Conservation (phyloP, 2,797 vertebrate genomes). For the Pteronotus mesoamericanus region DNA sequence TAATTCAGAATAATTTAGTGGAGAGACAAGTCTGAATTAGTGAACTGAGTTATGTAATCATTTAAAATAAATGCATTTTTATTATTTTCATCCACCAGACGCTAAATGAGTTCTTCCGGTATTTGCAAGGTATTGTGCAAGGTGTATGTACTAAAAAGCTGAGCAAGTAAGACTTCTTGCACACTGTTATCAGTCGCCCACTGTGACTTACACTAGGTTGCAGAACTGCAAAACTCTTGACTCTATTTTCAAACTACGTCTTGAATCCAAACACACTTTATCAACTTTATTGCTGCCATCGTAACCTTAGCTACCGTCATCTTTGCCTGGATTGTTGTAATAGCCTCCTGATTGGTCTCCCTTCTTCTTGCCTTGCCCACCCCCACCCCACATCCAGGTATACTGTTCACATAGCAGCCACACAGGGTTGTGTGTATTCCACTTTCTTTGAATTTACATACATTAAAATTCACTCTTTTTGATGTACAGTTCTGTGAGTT, state of each 20-base stretch:
- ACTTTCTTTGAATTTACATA: not conserved
- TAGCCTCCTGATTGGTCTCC: not conserved
- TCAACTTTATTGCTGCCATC: not conserved
- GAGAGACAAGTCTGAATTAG: constrained; percentile 14
- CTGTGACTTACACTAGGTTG: not conserved
- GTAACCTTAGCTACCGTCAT: too few relatives aligned
- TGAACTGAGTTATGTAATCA: not conserved
- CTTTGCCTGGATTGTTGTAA: not conserved
- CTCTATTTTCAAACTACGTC: not conserved
- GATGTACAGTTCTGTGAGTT: not conserved
- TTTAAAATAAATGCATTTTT: not conserved
- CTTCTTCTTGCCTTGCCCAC: not conserved
- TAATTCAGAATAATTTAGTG: constrained; percentile 38
- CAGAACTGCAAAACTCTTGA: not conserved
- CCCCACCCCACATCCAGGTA: not conserved
- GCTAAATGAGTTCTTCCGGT: not conserved
- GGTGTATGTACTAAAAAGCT: not conserved
- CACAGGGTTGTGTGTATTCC: not conserved
- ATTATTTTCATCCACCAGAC: not conserved
- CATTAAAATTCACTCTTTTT: not conserved
- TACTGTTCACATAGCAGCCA: not conserved
- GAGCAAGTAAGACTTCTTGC: not conserved
- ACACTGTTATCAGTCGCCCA: not conserved
- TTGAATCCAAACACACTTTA: not conserved
- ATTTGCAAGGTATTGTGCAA: not conserved